These are phyloP conservation scores for Phrynocephalus forsythii DNA, from an alignment of 2,797 vertebrate species.

Conservation along the genomic window DNA sequence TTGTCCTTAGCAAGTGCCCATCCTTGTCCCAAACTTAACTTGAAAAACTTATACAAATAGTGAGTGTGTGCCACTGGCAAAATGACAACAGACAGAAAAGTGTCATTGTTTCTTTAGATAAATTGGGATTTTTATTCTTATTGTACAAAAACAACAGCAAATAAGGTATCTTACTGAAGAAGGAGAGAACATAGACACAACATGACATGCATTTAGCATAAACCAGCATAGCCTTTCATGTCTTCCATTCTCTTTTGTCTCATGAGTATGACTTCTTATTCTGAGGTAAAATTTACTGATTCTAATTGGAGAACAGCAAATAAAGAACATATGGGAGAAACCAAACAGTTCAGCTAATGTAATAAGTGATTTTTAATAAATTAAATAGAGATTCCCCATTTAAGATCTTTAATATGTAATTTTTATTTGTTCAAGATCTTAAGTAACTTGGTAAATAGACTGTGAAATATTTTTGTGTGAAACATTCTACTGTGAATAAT, in stretches of 20 bases:
- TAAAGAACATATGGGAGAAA: neutral
- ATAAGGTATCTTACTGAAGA: neutral
- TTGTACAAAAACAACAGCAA: neutral
- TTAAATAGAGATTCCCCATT: constrained; percentile 23
- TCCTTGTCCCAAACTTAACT: neutral
- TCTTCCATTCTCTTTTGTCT: constrained; percentile 35
- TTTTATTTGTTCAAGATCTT: neutral
- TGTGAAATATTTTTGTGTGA: neutral
- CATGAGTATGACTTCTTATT: neutral
- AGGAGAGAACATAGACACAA: neutral
- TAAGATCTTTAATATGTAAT: constrained; percentile 14
- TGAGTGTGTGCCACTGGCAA: neutral
- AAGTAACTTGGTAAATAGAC: neutral
- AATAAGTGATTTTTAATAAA: constrained; percentile 21
- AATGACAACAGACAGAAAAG: neutral
- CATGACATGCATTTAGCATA: neutral
- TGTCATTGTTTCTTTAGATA: neutral
- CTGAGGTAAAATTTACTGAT: constrained; percentile 31
- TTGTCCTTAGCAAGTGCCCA: neutral
- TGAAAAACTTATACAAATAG: neutral
- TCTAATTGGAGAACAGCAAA: constrained; percentile 23
- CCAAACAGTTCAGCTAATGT: constrained; percentile 14
- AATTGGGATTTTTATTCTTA: neutral
- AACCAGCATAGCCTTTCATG: neutral
- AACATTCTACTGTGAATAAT: constrained; percentile 3